These are phyloP conservation scores for Esox niger DNA, from an alignment of 2,113 vertebrate species.

Conservation along the genomic window DNA sequence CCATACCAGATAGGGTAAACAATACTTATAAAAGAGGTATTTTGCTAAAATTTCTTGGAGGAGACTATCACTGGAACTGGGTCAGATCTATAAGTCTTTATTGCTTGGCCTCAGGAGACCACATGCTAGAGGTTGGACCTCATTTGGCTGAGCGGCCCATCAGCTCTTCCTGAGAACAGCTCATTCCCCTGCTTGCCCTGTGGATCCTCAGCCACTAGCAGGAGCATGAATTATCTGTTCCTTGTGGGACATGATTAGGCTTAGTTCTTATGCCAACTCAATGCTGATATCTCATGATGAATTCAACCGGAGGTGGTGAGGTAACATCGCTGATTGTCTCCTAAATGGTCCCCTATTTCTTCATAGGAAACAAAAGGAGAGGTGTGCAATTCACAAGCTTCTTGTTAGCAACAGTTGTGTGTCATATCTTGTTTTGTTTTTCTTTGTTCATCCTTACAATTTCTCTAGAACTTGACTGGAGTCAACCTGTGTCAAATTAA, in stretches of 20 bases:
- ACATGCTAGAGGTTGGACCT: slow-evolving; percentile 19
- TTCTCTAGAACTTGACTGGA: too few relatives aligned
- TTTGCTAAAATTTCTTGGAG: background rate
- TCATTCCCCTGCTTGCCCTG: slow-evolving; percentile 46
- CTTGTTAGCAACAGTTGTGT: too few relatives aligned
- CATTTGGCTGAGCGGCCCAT: slow-evolving; percentile 24
- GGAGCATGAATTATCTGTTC: background rate
- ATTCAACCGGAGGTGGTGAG: background rate
- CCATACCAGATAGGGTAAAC: background rate
- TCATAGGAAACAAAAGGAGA: too few relatives aligned
- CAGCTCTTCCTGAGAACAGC: slow-evolving; percentile 39
- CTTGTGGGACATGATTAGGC: slow-evolving; percentile 3
- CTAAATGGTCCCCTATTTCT: too few relatives aligned
- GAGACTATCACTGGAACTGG: background rate
- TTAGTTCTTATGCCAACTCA: background rate
- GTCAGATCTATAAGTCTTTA: slow-evolving; percentile 27
- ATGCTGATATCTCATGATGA: background rate
- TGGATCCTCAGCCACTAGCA: slow-evolving; percentile 37
- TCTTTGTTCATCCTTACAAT: too few relatives aligned
- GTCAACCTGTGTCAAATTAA: too few relatives aligned
- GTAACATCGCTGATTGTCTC: too few relatives aligned
- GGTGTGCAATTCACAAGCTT: too few relatives aligned
- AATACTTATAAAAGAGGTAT: background rate
- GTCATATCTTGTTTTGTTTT: too few relatives aligned
- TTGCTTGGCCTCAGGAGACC: slow-evolving; percentile 43